Base-by-base conservation (phyloP, 2,797 vertebrate genomes). In the Eremophila alpestris region DNA sequence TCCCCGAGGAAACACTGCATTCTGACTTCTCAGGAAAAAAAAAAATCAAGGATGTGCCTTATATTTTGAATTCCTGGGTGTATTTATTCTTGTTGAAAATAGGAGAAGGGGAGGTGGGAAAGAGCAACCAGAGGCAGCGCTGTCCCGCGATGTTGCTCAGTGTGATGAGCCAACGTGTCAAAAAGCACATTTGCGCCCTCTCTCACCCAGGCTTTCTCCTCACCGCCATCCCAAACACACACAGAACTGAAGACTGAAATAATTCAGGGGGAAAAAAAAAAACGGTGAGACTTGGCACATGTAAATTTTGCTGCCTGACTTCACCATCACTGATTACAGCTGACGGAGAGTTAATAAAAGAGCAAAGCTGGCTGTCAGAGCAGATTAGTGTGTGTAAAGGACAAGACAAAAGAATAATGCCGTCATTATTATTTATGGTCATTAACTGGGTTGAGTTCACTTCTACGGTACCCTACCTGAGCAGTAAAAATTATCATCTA, bases 301-400 rank as follows among this genome's bases (percentile, higher is more conserved):
- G 98, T 98, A 98, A 98, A 98, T 98, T 98, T 98, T 98, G 98
- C 98, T 98, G 98, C 98, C 98, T 99, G 98, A 99, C 97, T 99
- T 98, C 98, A 98, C 98, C 98, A 96, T 98, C 98, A 97, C 98
- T 98, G 98, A 99, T 99, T 98, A 98, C 97, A 99, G 98, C 98
- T 98, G 99, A 98, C 98, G 84, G 98, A 98, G 97, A 98, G 98
- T 98, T 98, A 99, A 99, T 98, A 99, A 99, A 99, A 99, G 98
- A 99, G 98, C 98, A 99, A 98, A 99, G 98, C 98, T 98, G 97
- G 98, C 98, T 99, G 99, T 99, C 99, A 99, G 98, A 97, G 97
- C 97, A 96, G 98, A 99, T 99, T 99, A 99, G 98, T 97, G 97
- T 97, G 97, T 95, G 97, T 97, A 98, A 97, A 98, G 98, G 98